Percentiles rank a stretch among this genome's conserved stretches.
Evolutionary conservation across 2,888 invertebrate species (phyloP).

Genomic region (Drosophila koepferae): DNA sequence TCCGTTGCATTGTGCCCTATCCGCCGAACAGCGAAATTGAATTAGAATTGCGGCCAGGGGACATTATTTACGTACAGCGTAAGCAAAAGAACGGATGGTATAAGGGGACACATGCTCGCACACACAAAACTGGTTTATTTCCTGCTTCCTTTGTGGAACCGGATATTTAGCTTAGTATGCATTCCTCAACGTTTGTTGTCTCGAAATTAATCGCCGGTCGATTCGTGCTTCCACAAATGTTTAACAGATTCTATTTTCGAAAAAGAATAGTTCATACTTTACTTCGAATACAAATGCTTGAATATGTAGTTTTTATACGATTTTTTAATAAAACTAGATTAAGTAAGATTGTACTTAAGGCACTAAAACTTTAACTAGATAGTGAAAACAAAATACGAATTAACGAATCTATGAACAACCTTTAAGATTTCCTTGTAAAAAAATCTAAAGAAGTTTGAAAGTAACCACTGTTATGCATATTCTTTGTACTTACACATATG

Average conservation of each 20-base stretch:
- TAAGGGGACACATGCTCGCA: conserved; percentile 95
- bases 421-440: conserved; percentile 39
- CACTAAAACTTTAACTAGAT: conserved; percentile 28
- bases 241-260: conserved; percentile 54
- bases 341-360: conserved; percentile 54
- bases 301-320: conserved; percentile 61
- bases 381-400: conserved; percentile 39
- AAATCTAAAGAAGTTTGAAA: conserved; percentile 21
- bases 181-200: conserved; percentile 22
- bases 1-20: conserved; percentile 96
- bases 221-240: conserved; percentile 65
- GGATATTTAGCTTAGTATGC: conserved; percentile 75
- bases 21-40: conserved; percentile 97
- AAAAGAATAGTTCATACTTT: conserved; percentile 52
- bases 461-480: conserved; percentile 44
- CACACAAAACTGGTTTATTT: conserved; percentile 96
- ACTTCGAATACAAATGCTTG: conserved; percentile 50
- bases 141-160: conserved; percentile 97
- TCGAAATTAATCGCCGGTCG: conserved; percentile 64
- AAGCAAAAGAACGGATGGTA: conserved; percentile 98
- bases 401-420: conserved; percentile 42
- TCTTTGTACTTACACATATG: conserved; percentile 43
- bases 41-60: conserved; percentile 94
- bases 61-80: conserved; percentile 95
- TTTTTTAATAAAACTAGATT: conserved; percentile 62